A percentile compares a stretch with the other conserved stretches of the same genome.
These are phyloP conservation scores for Aleiodes testaceus DNA, from an alignment of 2,888 invertebrate genomes.

Conservation along the genomic window DNA sequence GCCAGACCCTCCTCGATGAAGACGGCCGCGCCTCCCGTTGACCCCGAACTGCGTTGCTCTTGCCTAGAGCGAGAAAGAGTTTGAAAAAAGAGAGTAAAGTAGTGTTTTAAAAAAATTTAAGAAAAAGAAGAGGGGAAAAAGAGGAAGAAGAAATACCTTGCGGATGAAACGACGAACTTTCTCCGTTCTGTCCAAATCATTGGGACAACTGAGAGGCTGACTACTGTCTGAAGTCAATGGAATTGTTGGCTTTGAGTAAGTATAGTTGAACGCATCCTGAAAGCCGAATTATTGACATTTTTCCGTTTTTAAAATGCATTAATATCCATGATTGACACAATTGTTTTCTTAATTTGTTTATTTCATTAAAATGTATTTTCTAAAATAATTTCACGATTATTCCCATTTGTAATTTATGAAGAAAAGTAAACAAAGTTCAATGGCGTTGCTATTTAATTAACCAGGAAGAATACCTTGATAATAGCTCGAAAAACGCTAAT, in stretches of 20 bases:
- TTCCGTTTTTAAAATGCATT: no score
- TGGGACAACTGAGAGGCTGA: neutral
- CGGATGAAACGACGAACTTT: constrained; percentile 50
- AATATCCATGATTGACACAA: neutral
- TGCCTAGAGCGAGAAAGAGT: constrained; percentile 45
- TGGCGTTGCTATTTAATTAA: no score
- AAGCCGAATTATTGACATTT: neutral
- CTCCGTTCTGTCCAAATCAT: constrained; percentile 47
- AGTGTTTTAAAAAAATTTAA: constrained; percentile 34
- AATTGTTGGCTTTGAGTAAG: neutral
- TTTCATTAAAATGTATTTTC: no score
- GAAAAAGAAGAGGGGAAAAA: constrained; percentile 36
- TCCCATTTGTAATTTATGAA: no score
- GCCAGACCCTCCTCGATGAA: constrained; percentile 66
- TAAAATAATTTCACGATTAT: no score
- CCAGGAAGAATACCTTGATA: no score
- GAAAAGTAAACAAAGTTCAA: no score
- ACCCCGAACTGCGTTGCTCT: constrained; percentile 63
- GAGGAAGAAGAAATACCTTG: constrained; percentile 32
- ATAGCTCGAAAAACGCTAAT: no score
- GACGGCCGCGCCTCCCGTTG: constrained; percentile 68
- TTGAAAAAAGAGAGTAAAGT: constrained; percentile 38
- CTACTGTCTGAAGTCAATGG: constrained; percentile 26
- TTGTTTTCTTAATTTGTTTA: no score
- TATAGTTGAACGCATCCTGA: neutral